These are phyloP conservation scores for Aquatica leii DNA, from an alignment of 2,888 invertebrate genomes.

Conservation along the genomic window DNA sequence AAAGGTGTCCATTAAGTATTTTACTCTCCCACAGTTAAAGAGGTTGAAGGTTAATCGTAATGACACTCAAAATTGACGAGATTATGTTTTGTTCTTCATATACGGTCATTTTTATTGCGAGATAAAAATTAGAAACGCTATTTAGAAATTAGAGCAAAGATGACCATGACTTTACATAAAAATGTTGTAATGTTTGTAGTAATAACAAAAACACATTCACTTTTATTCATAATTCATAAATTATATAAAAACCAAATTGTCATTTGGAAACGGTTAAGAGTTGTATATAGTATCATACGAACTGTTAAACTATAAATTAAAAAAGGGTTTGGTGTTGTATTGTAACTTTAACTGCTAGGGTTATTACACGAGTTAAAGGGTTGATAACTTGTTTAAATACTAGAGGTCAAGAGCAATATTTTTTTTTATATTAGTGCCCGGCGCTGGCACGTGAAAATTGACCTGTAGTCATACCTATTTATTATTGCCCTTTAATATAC, in stretches of 20 bases:
- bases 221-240: not conserved
- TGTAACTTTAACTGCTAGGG: slow-evolving; percentile 17
- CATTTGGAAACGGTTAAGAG: slow-evolving; percentile 24
- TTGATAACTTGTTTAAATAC: slow-evolving; percentile 31
- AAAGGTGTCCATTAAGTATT: slow-evolving; percentile 33
- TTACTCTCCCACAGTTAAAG: slow-evolving; percentile 53
- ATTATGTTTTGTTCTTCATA: slow-evolving; percentile 38
- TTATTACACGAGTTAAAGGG: slow-evolving; percentile 19
- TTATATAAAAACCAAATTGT: not conserved
- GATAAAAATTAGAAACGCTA: slow-evolving; percentile 35
- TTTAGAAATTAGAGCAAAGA: slow-evolving; percentile 35
- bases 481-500: slow-evolving; percentile 32
- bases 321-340: slow-evolving; percentile 18
- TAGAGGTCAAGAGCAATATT: slow-evolving; percentile 21
- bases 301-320: slow-evolving; percentile 28
- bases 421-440: slow-evolving; percentile 23
- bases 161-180: slow-evolving; percentile 27
- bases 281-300: slow-evolving; percentile 6
- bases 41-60: slow-evolving; percentile 46
- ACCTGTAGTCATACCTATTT: slow-evolving; percentile 41
- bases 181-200: slow-evolving; percentile 24
- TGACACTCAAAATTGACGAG: slow-evolving; percentile 47
- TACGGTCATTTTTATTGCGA: slow-evolving; percentile 29
- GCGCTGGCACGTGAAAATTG: slow-evolving; percentile 35
- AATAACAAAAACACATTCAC: slow-evolving; percentile 4